Evolutionary conservation across 2,888 invertebrate genomes (phyloP).

Genomic region (Parnassius orleans): DNA sequence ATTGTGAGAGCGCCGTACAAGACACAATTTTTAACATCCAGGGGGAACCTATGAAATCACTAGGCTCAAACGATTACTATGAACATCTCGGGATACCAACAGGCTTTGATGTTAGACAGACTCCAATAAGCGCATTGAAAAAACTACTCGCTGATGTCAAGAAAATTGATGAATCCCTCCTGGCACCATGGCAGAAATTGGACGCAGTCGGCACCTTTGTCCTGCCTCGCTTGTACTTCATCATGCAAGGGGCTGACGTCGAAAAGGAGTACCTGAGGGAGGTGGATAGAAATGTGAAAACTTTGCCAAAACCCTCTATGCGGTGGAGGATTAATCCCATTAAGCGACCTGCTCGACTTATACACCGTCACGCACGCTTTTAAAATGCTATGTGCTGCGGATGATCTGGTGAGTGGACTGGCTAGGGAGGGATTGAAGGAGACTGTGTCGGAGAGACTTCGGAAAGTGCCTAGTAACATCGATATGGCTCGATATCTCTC

Average conservation of each 20-base stretch:
- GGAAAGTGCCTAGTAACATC: background rate
- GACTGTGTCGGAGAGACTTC: background rate
- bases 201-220: slow-evolving; percentile 4
- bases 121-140: background rate
- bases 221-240: background rate
- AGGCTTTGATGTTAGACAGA: slow-evolving; percentile 1
- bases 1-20: too few species aligned
- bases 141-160: background rate
- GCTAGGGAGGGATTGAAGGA: background rate
- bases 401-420: background rate
- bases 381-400: background rate
- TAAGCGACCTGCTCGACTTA: slow-evolving; percentile 1
- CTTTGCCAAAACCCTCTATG: background rate
- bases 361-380: slow-evolving; percentile 2
- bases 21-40: too few species aligned
- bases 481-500: slow-evolving; percentile 10
- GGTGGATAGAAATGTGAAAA: background rate
- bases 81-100: slow-evolving; percentile 31
- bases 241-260: slow-evolving; percentile 2
- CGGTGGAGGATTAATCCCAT: slow-evolving; percentile 2
- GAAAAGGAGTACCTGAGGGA: slow-evolving; percentile 5
- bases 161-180: slow-evolving; percentile 5
- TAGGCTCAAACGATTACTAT: background rate
- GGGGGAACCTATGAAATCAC: background rate
- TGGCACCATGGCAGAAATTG: slow-evolving; percentile 11